Evolutionary conservation across 2,113 vertebrate genomes (phyloP), one percentile per base, ranked within the genome.

Genomic region (Axis porcinus): DNA sequence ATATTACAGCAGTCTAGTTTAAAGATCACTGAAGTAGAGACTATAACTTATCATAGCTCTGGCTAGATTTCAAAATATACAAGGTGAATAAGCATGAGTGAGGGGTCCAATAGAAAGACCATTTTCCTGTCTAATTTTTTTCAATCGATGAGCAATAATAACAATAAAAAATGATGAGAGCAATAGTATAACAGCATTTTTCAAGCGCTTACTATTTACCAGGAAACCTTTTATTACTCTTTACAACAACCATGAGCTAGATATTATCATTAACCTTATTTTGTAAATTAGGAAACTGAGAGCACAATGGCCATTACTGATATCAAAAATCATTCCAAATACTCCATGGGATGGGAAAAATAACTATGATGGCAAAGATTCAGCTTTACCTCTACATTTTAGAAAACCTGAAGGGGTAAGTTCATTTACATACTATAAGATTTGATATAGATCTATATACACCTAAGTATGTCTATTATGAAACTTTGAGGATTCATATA

Each of bases 11-110:
- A 94, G 87, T 90, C 88, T 97, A 96, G 94, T 94, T 98, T 97
- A 98, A 98, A 99, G 98, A 98, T 98, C 97, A 92, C 90, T 84
- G 97, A 98, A 98, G 97, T 94, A 97, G 16, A 89, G 93, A 95
- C 97, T 94, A 36, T 98, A 98, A 95, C 97, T 98, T 99, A 96
- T 97, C 97, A 97, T 83, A 93, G 86, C 13, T 16, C 47, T 98
- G 98, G 97, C 97, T 97, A 96, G 94, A 87, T 96, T 98, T 98
- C 96, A 76, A 2, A 89, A 96, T 97, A 91, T 84, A 96, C 91
- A 83, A 98, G 96, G 98, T 95, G 93, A 98, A 97, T 94, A 94
- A 98, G 43, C 92, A 62, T 47, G 52, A 98, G 64, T 50, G 62
- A 96, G 94, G 82, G 60, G 67, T 95, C 96, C 83, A 97, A 81